These are phyloP conservation scores for Heteractis magnifica DNA, from an alignment of 92 coral and sea anemone genomes.

Conservation along the genomic window DNA sequence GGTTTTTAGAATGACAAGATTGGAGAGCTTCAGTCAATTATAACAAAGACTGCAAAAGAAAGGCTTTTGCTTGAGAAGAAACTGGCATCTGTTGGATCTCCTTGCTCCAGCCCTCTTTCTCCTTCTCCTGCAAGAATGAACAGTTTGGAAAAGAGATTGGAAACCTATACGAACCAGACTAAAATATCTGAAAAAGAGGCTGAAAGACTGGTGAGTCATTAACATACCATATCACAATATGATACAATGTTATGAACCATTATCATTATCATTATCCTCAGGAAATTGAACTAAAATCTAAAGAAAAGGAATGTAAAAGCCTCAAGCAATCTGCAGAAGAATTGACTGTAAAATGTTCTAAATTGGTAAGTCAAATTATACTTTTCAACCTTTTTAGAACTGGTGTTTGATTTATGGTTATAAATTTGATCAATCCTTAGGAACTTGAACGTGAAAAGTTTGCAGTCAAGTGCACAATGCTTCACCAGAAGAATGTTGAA, in stretches of 20 bases:
- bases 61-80: conserved; percentile 84
- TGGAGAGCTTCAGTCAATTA: conserved; percentile 79
- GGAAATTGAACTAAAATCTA: conserved; percentile 65
- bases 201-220: conserved; percentile 54
- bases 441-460: conserved; percentile 89
- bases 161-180: conserved; percentile 42
- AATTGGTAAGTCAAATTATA: conserved; percentile 50
- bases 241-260: not conserved
- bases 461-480: conserved; percentile 84
- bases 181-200: conserved; percentile 60
- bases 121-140: conserved; percentile 27
- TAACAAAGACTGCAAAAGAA: conserved; percentile 83
- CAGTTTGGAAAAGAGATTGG: conserved; percentile 57
- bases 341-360: conserved; percentile 69
- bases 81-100: conserved; percentile 50
- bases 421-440: conserved; percentile 24
- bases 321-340: conserved; percentile 65
- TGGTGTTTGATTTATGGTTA: not conserved
- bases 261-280: conserved; percentile 26
- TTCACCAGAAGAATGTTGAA: conserved; percentile 86
- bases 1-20: conserved; percentile 69
- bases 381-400: not conserved
- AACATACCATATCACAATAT: not conserved
- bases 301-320: conserved; percentile 54
- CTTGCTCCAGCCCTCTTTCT: conserved; percentile 55